Base-by-base conservation (phyloP, 1,140 invertebrate genomes). In the Augochlora pura region DNA sequence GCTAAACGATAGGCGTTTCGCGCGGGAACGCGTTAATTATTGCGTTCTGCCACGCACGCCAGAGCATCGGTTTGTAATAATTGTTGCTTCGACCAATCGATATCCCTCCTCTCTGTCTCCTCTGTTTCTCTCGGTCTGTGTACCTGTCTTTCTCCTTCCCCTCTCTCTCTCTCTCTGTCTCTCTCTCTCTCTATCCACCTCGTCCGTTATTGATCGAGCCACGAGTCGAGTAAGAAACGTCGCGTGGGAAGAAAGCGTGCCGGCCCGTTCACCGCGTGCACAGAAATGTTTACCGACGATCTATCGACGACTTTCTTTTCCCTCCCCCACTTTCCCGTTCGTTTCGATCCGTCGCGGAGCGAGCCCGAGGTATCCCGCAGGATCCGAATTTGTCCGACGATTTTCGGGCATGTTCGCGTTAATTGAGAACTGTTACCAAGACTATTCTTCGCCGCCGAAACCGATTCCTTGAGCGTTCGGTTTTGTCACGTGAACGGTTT, bases 171-270 rank as follows among this genome's bases (percentile, higher is more conserved):
- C 80, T 16, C 46, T 49, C 46, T 49, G 16, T 23, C 64, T 74
- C 71, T 80, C 54, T n/a, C 54, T 57, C 54, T n/a, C 68, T 65
- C 75, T 66, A 75, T 27, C 64, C 78, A 70, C 49, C 49, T 80
- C 39, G 68, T 54, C 32, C 62, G 81, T 82, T 86, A 86, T 86
- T 86, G 85, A 86, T 86, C 85, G 85, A 32, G 70, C 84, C 38
- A 77, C 69, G 49, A 52, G 81, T 73, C 70, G 74, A 75, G 72
- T 86, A 86, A 86, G 85, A 86, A 86, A 86, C 85, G 74, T 83
- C 81, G 85, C 84, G 84, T 86, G 81, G 84, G 85, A 86, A 86
- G 84, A 81, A 86, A 86, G 72, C 73, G 84, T 86, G 81, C 63
- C 71, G 82, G 79, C 49, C 71, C 75, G 76, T 86, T 86, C 70